Percentiles rank a stretch among this genome's conserved stretches.
Conservation (phyloP, 2,113 vertebrate species). For the Bettongia penicillata region DNA sequence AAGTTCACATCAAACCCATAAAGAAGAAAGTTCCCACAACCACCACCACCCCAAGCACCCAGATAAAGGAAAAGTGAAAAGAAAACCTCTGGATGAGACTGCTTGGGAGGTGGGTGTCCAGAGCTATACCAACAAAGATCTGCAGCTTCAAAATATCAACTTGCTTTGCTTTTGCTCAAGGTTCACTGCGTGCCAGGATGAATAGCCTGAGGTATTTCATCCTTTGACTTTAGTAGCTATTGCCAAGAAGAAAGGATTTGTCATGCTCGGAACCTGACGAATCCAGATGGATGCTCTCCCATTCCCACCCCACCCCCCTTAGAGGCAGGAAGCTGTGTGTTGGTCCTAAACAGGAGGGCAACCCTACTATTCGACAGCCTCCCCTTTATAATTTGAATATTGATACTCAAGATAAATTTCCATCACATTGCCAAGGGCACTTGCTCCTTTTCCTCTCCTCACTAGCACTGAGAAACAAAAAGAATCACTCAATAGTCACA, state of each 20-base stretch:
- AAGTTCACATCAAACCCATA: neutral
- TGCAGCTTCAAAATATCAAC: neutral
- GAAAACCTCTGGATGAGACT: neutral
- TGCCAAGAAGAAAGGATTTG: neutral
- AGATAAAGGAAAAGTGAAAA: neutral
- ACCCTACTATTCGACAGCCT: neutral
- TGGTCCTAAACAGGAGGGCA: neutral
- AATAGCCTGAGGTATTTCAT: neutral
- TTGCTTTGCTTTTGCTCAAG: neutral
- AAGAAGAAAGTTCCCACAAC: neutral
- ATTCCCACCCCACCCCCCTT: neutral
- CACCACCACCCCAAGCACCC: neutral
- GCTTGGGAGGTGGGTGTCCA: neutral
- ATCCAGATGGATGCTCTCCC: neutral
- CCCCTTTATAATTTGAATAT: neutral
- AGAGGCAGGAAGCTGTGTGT: neutral
- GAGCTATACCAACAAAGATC: neutral
- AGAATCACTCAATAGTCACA: neutral
- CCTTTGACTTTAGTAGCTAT: neutral
- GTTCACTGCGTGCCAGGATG: neutral
- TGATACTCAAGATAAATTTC: neutral
- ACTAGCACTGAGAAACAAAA: neutral
- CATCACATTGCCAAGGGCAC: neutral
- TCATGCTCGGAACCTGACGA: neutral
- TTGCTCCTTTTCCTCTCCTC: neutral